phyloP scores from a whole-genome alignment of 2,113 vertebrate genomes.

The Otis tarda region DNA sequence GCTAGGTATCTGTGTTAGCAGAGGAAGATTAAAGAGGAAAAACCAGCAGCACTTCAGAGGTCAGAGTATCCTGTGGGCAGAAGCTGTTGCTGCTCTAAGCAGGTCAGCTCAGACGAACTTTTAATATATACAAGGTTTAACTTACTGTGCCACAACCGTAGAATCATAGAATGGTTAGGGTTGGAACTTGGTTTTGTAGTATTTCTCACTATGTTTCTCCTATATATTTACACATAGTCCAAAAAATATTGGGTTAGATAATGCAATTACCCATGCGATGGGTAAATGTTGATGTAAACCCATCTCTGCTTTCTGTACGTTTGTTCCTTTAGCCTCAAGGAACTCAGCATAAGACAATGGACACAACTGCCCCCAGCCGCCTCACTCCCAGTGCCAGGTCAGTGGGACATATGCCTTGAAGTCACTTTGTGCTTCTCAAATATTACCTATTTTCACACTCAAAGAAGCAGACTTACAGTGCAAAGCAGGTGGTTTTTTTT shows the following conservation, averaged over 20 bases:
- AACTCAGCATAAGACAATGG: not conserved
- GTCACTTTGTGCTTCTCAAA: not conserved
- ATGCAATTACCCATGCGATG: not conserved
- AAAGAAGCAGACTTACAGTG: not conserved
- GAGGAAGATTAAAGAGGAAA: not conserved
- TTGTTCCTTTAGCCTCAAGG: not conserved
- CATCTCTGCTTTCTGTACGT: not conserved
- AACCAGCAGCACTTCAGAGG: not conserved
- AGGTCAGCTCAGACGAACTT: not conserved
- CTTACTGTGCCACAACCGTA: not conserved
- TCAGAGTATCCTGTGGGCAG: not conserved
- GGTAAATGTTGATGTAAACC: not conserved
- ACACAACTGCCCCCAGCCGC: not conserved
- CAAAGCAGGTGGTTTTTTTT: not conserved
- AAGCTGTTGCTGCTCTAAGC: not conserved
- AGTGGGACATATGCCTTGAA: rapidly evolving
- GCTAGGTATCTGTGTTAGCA: not conserved
- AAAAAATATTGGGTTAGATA: not conserved
- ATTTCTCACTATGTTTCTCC: not conserved
- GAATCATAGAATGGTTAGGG: too few relatives aligned
- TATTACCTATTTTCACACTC: not conserved
- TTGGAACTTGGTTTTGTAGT: not conserved
- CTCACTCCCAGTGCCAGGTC: not conserved
- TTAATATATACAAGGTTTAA: not conserved
- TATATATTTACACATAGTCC: not conserved